Evolutionary conservation across 2,797 vertebrate genomes (phyloP), one percentile per base, ranked within the genome.

Genomic region (Acanthis flammea): DNA sequence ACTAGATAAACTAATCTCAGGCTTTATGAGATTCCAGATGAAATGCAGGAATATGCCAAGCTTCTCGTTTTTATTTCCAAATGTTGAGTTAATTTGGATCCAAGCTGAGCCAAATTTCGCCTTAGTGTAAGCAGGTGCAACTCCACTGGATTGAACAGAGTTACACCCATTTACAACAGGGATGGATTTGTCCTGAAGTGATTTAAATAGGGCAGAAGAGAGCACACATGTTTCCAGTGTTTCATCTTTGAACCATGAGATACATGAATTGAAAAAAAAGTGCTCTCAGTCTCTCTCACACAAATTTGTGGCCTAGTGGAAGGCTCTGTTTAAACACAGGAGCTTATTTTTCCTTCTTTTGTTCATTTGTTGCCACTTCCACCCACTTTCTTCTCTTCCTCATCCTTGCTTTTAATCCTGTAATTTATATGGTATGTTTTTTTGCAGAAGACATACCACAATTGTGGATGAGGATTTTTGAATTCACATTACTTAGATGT

Each of bases 1-100:
- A 27, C 47, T 89, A 93, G 95, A 94, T 96, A 97, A 96, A 71
- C 81, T 95, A 92, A 89, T 89, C 90, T 93, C 68, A 63, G 62
- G 67, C 55, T 19, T 90, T 77, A 77, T 48, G 61, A 88, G 65
- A 86, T 85, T 93, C 86, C 86, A 95, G 84, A 89, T 87, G 90
- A 97, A 94, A 93, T 87, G 70, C 42, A 93, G 42, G 45, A 61
- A 65, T 86, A 91, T 80, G 88, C 86, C 86, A 90, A 93, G 88
- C 68, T 79, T 92, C 78, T 93, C 6, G 1, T 91, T 80, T 92
- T 89, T 82, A 68, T 91, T 95, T 93, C 94, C 93, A 93, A 95
- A 83, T 62, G 75, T 47, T 95, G 90, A 95, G 60, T 93, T 96
- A 90, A 93, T 95, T 76, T 95, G 87, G 91, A 94, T 70, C 45